Conservation (phyloP, 2,797 vertebrate genomes). For the Eidolon dupreanum region DNA sequence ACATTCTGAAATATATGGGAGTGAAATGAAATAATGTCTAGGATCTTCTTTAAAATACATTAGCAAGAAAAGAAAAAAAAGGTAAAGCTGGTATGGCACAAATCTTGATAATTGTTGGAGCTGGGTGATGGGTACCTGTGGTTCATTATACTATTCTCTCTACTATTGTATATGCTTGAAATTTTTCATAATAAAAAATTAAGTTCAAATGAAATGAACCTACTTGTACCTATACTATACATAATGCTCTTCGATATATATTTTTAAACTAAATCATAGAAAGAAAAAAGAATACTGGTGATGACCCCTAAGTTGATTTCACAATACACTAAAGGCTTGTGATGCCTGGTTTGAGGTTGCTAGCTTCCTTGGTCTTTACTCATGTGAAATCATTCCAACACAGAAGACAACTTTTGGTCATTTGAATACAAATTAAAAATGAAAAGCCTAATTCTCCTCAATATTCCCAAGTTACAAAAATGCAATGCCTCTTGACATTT, state of each 20-base stretch:
- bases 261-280: constrained; percentile 14
- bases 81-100: neutral
- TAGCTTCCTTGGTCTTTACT: neutral
- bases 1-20: neutral
- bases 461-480: constrained; percentile 61
- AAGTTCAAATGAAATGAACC: neutral
- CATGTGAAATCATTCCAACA: neutral
- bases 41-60: constrained; percentile 36
- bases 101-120: neutral
- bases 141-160: neutral
- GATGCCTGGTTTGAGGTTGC: neutral
- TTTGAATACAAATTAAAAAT: constrained; percentile 56
- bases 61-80: neutral
- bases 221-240: neutral
- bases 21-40: neutral
- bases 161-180: neutral
- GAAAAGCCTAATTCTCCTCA: constrained; percentile 52
- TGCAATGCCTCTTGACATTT: constrained; percentile 71
- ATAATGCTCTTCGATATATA: neutral
- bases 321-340: neutral
- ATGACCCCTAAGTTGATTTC: neutral
- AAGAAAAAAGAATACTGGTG: neutral
- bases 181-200: constrained; percentile 26
- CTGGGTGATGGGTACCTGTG: neutral
- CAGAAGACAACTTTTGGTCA: constrained; percentile 62